Evolutionary conservation across 2,113 vertebrate genomes (phyloP).

Genomic region (Lophura nycthemera): DNA sequence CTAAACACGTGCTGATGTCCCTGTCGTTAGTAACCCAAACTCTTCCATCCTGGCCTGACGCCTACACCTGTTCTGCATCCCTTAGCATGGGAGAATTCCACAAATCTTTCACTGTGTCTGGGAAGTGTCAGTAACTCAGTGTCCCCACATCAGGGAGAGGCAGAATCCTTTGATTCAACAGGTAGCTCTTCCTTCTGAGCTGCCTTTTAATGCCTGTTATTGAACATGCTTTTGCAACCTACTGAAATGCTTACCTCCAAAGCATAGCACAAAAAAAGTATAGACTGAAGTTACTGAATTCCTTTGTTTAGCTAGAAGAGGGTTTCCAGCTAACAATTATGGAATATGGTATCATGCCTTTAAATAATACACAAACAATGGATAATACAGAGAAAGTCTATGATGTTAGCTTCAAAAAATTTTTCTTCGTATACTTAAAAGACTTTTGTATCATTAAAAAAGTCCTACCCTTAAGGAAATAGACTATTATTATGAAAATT

Average conservation of each 20-base stretch:
- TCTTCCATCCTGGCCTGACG: not conserved
- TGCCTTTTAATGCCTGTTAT: not conserved
- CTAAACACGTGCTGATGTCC: not conserved
- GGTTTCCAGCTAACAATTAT: not conserved
- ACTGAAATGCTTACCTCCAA: not conserved
- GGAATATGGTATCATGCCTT: not conserved
- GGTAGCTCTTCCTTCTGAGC: not conserved
- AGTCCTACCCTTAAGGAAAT: not conserved
- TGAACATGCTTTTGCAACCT: not conserved
- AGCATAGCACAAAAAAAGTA: not conserved
- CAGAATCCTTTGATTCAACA: not conserved
- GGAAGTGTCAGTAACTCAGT: not conserved
- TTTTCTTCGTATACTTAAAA: not conserved
- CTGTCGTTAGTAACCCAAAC: not conserved
- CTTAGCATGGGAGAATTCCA: not conserved
- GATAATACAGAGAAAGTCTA: too few species aligned
- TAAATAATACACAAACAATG: not conserved
- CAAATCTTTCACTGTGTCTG: not conserved
- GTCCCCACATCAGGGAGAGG: not conserved
- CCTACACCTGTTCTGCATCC: not conserved
- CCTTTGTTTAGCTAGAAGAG: not conserved
- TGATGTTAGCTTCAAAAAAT: not conserved
- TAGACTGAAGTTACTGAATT: not conserved
- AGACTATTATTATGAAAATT: not conserved
- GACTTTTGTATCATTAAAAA: not conserved